These are phyloP conservation scores for Aphaenogaster floridana DNA, from an alignment of 1,140 invertebrate species.

Conservation along the genomic window DNA sequence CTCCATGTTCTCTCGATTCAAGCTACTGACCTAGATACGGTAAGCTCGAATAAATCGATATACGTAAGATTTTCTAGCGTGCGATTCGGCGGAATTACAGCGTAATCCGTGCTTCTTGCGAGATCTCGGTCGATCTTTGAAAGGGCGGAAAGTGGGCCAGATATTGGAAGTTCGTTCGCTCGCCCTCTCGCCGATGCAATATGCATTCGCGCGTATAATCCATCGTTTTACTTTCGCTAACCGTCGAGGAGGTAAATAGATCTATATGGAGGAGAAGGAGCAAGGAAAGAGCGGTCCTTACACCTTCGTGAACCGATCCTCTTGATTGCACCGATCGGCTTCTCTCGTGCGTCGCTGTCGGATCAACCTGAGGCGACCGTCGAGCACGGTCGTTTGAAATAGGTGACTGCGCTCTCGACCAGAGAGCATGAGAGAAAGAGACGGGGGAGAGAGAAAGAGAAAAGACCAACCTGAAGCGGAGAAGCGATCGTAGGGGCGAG, in stretches of 20 bases:
- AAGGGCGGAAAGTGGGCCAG: not conserved
- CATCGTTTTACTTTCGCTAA: conserved; percentile 54
- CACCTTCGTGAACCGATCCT: conserved; percentile 43
- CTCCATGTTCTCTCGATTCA: not conserved
- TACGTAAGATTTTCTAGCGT: conserved; percentile 57
- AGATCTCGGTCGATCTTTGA: conserved; percentile 26
- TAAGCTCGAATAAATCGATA: conserved; percentile 27
- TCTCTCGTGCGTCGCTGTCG: conserved; percentile 61
- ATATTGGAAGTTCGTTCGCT: conserved; percentile 50
- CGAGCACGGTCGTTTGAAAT: conserved; percentile 51
- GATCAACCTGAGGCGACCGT: conserved; percentile 58
- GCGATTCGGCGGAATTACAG: conserved; percentile 67
- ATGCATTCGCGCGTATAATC: conserved; percentile 46
- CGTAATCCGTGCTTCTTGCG: conserved; percentile 58
- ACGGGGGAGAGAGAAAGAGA: not conserved
- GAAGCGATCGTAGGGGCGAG: conserved; percentile 21
- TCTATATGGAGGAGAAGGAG: not conserved
- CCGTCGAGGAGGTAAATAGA: conserved; percentile 30
- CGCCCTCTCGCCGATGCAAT: conserved; percentile 26
- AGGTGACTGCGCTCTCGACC: conserved; percentile 46
- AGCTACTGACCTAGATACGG: conserved; percentile 56
- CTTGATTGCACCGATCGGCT: conserved; percentile 58
- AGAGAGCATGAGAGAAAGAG: conserved; percentile 7
- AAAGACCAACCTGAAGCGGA: conserved; percentile 22
- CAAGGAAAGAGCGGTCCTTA: conserved; percentile 37